These are phyloP conservation scores for Corythornis madagascariensis DNA, from an alignment of 2,113 vertebrate species.

Conservation along the genomic window DNA sequence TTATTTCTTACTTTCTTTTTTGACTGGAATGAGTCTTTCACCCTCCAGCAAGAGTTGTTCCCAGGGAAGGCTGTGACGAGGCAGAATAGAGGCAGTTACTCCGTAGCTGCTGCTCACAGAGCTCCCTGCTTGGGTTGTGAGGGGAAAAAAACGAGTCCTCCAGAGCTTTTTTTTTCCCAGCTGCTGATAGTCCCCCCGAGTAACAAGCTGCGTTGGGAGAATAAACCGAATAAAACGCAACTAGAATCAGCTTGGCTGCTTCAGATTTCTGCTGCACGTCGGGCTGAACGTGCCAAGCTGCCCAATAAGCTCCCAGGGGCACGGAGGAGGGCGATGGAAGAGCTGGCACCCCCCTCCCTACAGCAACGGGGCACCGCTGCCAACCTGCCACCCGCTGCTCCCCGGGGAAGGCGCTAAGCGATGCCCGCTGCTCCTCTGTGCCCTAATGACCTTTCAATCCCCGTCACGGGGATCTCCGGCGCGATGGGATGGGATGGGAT, in stretches of 20 bases:
- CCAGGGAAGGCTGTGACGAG: not conserved
- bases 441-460: not conserved
- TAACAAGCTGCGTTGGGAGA: not conserved
- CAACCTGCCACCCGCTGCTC: not conserved
- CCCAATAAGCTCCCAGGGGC: not conserved
- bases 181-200: not conserved
- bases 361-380: too few species aligned
- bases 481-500: too few species aligned
- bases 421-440: not conserved
- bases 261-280: rapidly evolving
- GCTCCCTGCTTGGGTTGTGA: rapidly evolving
- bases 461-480: not conserved
- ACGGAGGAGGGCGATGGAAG: rapidly evolving
- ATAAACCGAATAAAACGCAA: not conserved
- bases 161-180: not conserved
- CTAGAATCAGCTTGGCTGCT: not conserved
- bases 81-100: not conserved
- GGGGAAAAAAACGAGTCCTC: not conserved
- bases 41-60: not conserved
- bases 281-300: not conserved
- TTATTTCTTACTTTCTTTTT: not conserved
- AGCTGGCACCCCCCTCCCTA: not conserved
- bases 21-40: not conserved
- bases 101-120: not conserved
- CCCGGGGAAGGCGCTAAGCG: rapidly evolving